Conservation (phyloP, 2,797 vertebrate genomes). For the Chromis chromis region DNA sequence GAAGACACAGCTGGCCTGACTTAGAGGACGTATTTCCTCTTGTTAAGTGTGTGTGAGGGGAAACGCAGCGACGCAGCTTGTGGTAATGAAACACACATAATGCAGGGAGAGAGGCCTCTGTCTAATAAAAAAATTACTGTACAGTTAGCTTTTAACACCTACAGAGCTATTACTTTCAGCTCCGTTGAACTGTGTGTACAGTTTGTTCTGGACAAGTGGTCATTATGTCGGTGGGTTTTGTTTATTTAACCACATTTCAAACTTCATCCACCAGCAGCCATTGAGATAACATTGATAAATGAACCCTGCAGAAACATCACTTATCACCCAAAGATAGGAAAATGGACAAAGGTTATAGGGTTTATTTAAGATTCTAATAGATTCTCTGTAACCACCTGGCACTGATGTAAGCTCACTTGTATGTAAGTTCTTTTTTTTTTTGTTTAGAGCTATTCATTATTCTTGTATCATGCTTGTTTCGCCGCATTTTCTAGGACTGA, state of each 20-base stretch:
- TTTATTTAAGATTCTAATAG: background rate
- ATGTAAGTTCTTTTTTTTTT: background rate
- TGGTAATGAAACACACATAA: slow-evolving; percentile 24
- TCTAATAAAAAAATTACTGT: background rate
- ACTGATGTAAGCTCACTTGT: too few relatives aligned
- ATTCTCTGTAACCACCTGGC: background rate
- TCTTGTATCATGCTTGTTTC: background rate
- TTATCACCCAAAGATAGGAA: background rate
- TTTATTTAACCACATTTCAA: background rate
- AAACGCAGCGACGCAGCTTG: background rate
- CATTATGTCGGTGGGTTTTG: slow-evolving; percentile 1
- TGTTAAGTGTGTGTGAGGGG: background rate
- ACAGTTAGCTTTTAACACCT: background rate
- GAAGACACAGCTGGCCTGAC: slow-evolving; percentile 28
- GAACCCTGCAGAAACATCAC: background rate
- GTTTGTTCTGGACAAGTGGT: background rate
- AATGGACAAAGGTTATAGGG: background rate
- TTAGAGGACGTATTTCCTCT: background rate
- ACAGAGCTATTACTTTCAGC: background rate
- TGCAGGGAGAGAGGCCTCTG: background rate
- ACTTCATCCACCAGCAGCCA: too few relatives aligned
- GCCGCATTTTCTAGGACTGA: background rate
- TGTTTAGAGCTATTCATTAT: background rate
- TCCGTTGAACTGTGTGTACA: background rate
- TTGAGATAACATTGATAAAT: background rate